phyloP scores from a whole-genome alignment of 2,797 vertebrate genomes.

The Mareca strepera region DNA sequence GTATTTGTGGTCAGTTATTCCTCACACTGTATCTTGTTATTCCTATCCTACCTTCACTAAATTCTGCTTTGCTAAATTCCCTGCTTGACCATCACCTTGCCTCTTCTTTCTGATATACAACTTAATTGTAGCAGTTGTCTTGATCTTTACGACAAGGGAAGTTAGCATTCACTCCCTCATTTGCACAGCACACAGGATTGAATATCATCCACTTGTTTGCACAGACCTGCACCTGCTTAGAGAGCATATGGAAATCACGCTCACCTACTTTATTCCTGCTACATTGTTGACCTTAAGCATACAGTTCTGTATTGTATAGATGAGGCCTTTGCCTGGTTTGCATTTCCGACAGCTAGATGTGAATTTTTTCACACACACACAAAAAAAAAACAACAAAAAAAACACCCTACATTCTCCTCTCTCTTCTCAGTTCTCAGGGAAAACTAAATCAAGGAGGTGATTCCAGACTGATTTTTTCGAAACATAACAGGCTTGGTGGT shows the following conservation, averaged over 20 bases:
- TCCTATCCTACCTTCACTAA: not conserved
- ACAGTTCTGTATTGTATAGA: not conserved
- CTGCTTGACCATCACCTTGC: not conserved
- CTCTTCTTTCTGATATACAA: not conserved
- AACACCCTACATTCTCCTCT: not conserved
- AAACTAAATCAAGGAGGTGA: not conserved
- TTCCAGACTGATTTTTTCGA: not conserved
- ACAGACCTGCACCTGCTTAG: not conserved
- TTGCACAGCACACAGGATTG: not conserved
- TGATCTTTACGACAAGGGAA: not conserved
- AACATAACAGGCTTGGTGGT: not conserved
- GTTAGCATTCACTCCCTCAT: not conserved
- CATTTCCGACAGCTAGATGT: too few relatives aligned
- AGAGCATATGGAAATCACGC: not conserved
- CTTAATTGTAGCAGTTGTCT: not conserved
- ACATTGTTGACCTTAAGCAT: not conserved
- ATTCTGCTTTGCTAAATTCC: not conserved
- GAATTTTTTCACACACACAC: too few relatives aligned
- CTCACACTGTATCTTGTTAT: not conserved
- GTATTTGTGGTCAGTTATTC: not conserved
- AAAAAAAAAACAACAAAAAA: accelerated
- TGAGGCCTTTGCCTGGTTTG: not conserved
- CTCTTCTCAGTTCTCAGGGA: not conserved
- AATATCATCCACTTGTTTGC: not conserved
- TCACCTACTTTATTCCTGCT: not conserved